Evolutionary conservation across 2,888 invertebrate species (phyloP).

Genomic region (Morinoia aosen): DNA sequence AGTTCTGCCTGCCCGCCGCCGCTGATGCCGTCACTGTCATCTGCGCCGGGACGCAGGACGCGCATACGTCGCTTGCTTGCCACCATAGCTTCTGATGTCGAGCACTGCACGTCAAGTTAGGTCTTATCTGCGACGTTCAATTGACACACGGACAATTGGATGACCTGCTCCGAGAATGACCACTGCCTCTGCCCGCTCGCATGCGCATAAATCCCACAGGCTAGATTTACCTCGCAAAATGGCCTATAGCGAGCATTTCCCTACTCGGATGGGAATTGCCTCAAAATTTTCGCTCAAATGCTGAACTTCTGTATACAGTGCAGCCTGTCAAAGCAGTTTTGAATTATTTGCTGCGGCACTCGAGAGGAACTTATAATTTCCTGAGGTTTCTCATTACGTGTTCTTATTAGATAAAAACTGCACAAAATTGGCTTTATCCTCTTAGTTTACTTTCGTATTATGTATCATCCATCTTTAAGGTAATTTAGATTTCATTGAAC

Average conservation of each 20-base stretch:
- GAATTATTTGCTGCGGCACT: not conserved
- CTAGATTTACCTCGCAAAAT: slow-evolving; percentile 14
- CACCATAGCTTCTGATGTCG: slow-evolving; percentile 36
- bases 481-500: not conserved
- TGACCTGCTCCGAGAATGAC: slow-evolving; percentile 46
- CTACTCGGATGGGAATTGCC: not conserved
- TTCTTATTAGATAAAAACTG: not conserved
- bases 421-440: not conserved
- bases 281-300: not conserved
- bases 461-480: not conserved
- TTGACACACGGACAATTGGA: slow-evolving; percentile 53
- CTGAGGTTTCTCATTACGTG: not conserved
- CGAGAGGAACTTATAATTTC: not conserved
- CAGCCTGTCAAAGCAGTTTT: not conserved
- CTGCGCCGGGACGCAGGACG: not conserved
- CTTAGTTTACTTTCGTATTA: not conserved
- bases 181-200: slow-evolving; percentile 6
- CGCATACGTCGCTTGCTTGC: slow-evolving; percentile 16
- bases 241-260: not conserved
- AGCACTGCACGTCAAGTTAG: slow-evolving; percentile 43
- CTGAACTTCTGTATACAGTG: not conserved
- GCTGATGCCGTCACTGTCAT: not conserved
- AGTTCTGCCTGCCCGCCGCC: too few relatives aligned
- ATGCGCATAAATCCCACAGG: slow-evolving; percentile 9
- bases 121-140: slow-evolving; percentile 51